These are phyloP conservation scores for Chloroceryle inda DNA, from an alignment of 2,797 vertebrate genomes.

Conservation along the genomic window DNA sequence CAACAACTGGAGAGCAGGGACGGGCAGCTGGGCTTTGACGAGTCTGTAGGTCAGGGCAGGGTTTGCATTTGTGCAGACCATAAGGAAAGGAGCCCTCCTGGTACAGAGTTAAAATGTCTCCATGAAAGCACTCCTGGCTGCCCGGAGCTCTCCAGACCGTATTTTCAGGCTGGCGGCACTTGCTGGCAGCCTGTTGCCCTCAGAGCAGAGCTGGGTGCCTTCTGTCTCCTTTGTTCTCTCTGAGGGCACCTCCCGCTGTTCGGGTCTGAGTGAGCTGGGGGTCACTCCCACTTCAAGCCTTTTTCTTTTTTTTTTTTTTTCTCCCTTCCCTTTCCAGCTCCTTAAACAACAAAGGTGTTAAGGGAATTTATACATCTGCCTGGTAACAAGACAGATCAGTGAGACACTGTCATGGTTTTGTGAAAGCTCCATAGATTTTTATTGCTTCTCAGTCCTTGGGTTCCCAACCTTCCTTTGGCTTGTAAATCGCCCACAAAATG, in stretches of 20 bases:
- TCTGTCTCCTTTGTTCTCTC: constrained; percentile 3
- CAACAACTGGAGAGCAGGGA: constrained; percentile 30
- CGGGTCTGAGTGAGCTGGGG: constrained; percentile 24
- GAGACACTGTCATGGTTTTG: constrained; percentile 43
- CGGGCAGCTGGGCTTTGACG: not conserved
- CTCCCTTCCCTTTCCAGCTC: constrained; percentile 64
- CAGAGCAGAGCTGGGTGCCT: not conserved
- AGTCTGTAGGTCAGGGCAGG: not conserved
- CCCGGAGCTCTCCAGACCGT: not conserved
- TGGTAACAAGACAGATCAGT: constrained; percentile 71
- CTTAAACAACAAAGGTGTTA: constrained; percentile 76
- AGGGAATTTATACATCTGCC: constrained; percentile 77
- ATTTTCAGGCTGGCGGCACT: not conserved
- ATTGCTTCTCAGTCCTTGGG: constrained; percentile 72
- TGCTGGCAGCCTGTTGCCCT: constrained; percentile 1
- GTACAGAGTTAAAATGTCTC: not conserved
- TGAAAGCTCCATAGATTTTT: constrained; percentile 71
- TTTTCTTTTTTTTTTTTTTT: not conserved
- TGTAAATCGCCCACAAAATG: constrained; percentile 75
- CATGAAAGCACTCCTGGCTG: not conserved
- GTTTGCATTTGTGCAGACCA: constrained; percentile 1
- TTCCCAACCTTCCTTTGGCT: constrained; percentile 78
- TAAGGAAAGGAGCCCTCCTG: not conserved
- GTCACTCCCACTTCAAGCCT: constrained; percentile 35
- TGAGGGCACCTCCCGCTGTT: not conserved